Conservation (phyloP, 2,113 vertebrate genomes). For the Sciurus niger region DNA sequence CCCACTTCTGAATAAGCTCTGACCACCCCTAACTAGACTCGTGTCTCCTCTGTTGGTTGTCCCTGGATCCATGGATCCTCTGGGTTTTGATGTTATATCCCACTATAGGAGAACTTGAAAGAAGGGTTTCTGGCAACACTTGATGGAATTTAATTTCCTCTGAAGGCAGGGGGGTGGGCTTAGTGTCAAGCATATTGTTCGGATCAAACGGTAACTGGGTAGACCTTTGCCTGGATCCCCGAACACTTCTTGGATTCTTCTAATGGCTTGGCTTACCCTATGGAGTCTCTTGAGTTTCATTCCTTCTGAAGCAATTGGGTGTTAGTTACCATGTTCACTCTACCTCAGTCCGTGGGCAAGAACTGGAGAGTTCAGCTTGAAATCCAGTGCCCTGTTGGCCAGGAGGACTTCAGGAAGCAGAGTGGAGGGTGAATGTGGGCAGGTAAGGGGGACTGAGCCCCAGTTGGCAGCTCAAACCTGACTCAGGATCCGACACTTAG, state of each 20-base stretch:
- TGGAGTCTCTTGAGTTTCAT: constrained; percentile 21
- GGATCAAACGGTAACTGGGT: constrained; percentile 16
- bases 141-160: constrained; percentile 62
- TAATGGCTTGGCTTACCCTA: neutral
- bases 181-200: constrained; percentile 37
- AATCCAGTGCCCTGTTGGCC: neutral
- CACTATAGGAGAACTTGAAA: constrained; percentile 76
- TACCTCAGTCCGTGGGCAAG: neutral
- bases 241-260: neutral
- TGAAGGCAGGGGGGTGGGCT: neutral
- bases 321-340: neutral
- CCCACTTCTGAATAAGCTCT: constrained; percentile 71
- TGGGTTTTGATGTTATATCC: constrained; percentile 80
- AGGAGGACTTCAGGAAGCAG: neutral
- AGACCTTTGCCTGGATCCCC: constrained; percentile 40
- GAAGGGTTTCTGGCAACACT: constrained; percentile 70
- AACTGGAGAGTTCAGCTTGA: neutral
- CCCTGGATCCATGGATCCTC: constrained; percentile 74
- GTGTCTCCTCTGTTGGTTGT: constrained; percentile 80
- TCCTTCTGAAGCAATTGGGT: neutral
- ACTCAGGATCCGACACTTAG: neutral
- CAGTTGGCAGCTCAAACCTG: neutral
- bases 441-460: neutral
- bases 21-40: constrained; percentile 71
- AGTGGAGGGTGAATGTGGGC: neutral